Conservation (phyloP, 2,113 vertebrate genomes). For the Procavia capensis region DNA sequence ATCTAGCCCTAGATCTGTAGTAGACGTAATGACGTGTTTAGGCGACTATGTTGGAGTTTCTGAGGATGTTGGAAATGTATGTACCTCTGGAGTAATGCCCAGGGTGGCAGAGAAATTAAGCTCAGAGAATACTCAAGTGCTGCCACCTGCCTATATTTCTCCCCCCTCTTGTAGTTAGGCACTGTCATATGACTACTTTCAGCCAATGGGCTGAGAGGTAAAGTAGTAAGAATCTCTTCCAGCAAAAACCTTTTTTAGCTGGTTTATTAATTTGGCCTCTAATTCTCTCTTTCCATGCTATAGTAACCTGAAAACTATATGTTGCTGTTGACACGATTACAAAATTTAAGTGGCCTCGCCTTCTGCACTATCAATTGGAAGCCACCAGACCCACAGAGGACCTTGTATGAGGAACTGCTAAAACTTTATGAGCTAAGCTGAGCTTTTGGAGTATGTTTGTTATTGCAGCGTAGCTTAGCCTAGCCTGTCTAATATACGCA, state of each 20-base stretch:
- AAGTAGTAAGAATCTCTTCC: not conserved
- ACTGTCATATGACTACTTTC: not conserved
- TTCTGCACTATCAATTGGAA: not conserved
- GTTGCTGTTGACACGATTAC: not conserved
- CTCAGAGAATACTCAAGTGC: constrained; percentile 8
- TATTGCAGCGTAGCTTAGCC: not conserved
- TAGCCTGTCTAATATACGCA: not conserved
- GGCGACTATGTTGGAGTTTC: not conserved
- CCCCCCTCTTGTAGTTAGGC: not conserved
- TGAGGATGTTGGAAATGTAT: not conserved
- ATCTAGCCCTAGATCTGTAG: not conserved
- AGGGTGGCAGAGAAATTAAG: not conserved
- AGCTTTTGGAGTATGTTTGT: not conserved
- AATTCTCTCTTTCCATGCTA: not conserved
- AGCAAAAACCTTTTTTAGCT: not conserved
- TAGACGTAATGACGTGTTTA: not conserved
- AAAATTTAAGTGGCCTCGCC: not conserved
- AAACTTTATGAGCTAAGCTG: not conserved
- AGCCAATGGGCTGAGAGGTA: not conserved
- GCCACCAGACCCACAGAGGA: not conserved
- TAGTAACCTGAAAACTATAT: not conserved
- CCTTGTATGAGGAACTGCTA: not conserved
- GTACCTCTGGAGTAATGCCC: not conserved
- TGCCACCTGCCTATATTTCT: not conserved
- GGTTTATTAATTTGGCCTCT: not conserved